Evolutionary conservation across 2,113 vertebrate genomes (phyloP).

Genomic region (Clarias batrachus): DNA sequence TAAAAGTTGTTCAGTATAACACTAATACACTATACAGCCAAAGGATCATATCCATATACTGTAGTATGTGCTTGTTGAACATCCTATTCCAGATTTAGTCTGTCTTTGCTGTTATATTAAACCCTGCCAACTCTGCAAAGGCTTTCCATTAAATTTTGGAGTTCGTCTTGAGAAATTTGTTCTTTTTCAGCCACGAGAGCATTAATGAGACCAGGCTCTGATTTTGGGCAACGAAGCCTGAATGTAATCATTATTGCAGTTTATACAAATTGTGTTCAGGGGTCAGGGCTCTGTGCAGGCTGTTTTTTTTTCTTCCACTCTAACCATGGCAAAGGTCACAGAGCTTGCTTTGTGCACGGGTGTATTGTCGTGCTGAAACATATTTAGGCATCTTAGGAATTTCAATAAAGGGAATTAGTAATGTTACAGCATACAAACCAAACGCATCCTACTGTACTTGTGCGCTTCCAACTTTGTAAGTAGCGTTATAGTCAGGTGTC

Average conservation of each 20-base stretch:
- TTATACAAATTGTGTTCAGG: not conserved
- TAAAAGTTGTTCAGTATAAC: not conserved
- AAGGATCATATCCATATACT: not conserved
- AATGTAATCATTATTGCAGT: too few relatives aligned
- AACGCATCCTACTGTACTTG: not conserved
- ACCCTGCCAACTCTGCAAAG: not conserved
- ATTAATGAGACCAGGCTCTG: not conserved
- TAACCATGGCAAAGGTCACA: not conserved
- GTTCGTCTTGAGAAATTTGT: not conserved
- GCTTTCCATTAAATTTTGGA: not conserved
- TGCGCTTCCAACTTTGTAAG: not conserved
- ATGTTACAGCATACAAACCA: not conserved
- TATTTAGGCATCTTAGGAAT: not conserved
- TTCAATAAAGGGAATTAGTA: not conserved
- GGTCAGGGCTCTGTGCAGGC: not conserved
- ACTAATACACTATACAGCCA: not conserved
- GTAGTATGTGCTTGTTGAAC: not conserved
- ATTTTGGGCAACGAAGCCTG: too few relatives aligned
- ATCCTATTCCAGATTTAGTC: not conserved
- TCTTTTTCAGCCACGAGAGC: not conserved
- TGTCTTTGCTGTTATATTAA: not conserved
- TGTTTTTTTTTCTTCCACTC: not conserved
- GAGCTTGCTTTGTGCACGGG: not conserved
- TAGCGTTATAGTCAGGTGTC: not conserved
- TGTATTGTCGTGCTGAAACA: not conserved